phyloP scores from a whole-genome alignment of 1,140 invertebrate genomes.

The Bombus haemorrhoidalis region DNA sequence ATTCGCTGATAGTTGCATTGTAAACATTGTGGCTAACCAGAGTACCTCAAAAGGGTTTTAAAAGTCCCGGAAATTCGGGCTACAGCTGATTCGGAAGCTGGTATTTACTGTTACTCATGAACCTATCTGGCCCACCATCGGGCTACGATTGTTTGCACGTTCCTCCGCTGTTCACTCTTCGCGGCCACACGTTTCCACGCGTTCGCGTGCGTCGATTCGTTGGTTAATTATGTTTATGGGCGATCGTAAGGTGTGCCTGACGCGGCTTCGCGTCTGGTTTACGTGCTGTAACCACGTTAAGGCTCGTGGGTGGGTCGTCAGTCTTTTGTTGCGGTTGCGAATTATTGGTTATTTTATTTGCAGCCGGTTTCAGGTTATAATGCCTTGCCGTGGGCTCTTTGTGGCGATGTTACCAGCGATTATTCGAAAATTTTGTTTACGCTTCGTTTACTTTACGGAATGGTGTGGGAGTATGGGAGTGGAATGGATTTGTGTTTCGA shows the following conservation, averaged over 20 bases:
- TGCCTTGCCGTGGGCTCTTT: neutral
- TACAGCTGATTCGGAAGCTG: slow-evolving; percentile 34
- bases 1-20: slow-evolving; percentile 21
- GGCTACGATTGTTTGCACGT: slow-evolving; percentile 40
- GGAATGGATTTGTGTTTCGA: neutral
- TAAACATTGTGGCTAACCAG: slow-evolving; percentile 48
- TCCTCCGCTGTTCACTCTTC: neutral
- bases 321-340: neutral
- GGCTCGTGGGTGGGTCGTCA: neutral
- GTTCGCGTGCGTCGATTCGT: neutral
- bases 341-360: neutral
- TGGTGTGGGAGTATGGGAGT: neutral
- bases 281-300: neutral
- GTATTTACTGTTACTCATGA: slow-evolving; percentile 36
- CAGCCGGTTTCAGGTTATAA: neutral
- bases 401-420: neutral
- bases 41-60: slow-evolving; percentile 50
- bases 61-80: slow-evolving; percentile 46
- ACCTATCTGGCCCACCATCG: neutral
- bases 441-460: neutral
- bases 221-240: slow-evolving; percentile 27
- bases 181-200: neutral
- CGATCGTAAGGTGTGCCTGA: neutral
- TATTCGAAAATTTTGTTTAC: neutral
- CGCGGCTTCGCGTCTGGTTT: slow-evolving; percentile 6